A percentile compares a stretch with the other conserved stretches of the same genome.
Evolutionary conservation across 2,113 vertebrate genomes (phyloP).

Genomic region (Elaphurus davidianus): DNA sequence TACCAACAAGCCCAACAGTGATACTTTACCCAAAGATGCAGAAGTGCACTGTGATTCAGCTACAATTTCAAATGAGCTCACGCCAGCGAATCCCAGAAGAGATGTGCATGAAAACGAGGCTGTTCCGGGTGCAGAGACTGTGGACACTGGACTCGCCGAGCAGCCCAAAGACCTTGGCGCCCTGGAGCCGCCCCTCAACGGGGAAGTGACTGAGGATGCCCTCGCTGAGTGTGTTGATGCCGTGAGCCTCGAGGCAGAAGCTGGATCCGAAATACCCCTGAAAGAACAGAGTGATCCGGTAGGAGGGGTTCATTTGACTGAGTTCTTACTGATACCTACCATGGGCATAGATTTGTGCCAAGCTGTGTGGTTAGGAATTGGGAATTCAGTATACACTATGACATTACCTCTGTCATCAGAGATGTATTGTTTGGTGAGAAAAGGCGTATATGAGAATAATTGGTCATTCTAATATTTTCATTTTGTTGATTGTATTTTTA

Average conservation of each 20-base stretch:
- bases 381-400: background rate
- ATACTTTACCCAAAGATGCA: slow-evolving; percentile 1
- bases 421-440: background rate
- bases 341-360: background rate
- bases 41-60: background rate
- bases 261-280: slow-evolving; percentile 67
- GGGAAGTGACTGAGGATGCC: slow-evolving; percentile 36
- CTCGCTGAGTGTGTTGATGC: slow-evolving; percentile 79
- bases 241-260: slow-evolving; percentile 80
- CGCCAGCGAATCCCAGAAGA: slow-evolving; percentile 12
- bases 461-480: background rate
- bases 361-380: background rate
- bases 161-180: slow-evolving; percentile 11
- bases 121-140: background rate
- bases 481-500: background rate
- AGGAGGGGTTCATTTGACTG: slow-evolving; percentile 47
- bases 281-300: slow-evolving; percentile 74
- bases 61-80: background rate
- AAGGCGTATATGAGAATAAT: background rate
- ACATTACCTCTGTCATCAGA: background rate
- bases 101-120: background rate
- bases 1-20: background rate
- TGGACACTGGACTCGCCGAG: background rate
- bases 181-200: background rate
- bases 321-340: background rate